A percentile compares a stretch with the other conserved stretches of the same genome.
phyloP scores from a whole-genome alignment of 2,113 vertebrate species.

The Poeciliopsis prolifica region DNA sequence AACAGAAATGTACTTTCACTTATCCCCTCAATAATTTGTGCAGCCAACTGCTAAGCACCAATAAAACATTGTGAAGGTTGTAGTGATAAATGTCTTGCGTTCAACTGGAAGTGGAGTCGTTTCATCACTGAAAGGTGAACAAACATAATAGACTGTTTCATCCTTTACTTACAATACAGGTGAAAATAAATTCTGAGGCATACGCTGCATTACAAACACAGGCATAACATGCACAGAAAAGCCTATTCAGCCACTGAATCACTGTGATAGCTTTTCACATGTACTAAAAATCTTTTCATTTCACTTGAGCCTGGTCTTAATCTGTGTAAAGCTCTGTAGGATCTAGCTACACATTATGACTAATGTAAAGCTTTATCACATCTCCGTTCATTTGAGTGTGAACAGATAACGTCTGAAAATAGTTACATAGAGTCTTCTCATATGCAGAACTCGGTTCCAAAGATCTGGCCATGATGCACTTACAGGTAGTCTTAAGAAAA shows the following conservation, averaged over 20 bases:
- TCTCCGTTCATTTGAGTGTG: conserved; percentile 23
- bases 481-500: neutral
- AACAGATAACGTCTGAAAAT: conserved; percentile 43
- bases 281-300: conserved; percentile 14
- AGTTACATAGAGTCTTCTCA: conserved; percentile 25
- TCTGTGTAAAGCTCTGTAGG: conserved; percentile 37
- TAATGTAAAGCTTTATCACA: conserved; percentile 42
- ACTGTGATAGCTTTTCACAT: neutral
- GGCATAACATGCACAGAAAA: neutral
- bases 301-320: conserved; percentile 22
- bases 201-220: neutral
- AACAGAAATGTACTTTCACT: neutral
- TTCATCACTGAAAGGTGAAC: neutral
- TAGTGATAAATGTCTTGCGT: neutral
- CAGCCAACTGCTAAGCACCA: neutral
- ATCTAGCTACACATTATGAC: conserved; percentile 51
- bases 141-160: neutral
- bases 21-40: neutral
- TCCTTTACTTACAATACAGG: neutral
- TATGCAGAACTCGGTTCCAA: conserved; percentile 11
- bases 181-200: neutral
- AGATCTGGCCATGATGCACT: conserved; percentile 5
- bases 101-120: neutral
- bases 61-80: neutral
- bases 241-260: neutral